These are phyloP conservation scores for Microctonus hyperodae DNA, from an alignment of 2,888 invertebrate species.

Conservation along the genomic window DNA sequence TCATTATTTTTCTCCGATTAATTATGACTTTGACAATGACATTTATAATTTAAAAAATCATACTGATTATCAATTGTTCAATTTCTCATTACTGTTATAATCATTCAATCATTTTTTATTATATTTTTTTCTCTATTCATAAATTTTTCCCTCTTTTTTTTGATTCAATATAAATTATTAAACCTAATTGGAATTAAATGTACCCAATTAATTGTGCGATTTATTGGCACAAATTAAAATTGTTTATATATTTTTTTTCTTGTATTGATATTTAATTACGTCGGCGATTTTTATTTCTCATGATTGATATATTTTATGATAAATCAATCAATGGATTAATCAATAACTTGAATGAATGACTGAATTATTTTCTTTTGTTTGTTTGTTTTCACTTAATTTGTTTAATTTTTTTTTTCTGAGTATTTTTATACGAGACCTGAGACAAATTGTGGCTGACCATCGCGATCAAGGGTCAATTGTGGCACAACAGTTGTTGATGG, in stretches of 20 bases:
- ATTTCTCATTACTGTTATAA: too few species aligned
- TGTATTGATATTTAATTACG: too few species aligned
- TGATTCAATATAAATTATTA: not conserved
- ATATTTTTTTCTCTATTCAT: not conserved
- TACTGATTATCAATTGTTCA: too few species aligned
- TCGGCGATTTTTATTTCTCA: too few species aligned
- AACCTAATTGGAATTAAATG: not conserved
- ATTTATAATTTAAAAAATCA: not conserved
- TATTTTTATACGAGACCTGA: conserved; percentile 67
- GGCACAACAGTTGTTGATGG: conserved; percentile 58
- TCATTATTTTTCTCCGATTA: conserved; percentile 11
- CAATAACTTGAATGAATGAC: not conserved
- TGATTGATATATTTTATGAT: conserved; percentile 14
- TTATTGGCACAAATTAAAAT: not conserved
- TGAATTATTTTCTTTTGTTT: not conserved
- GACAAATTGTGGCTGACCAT: conserved; percentile 70
- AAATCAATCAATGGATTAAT: not conserved
- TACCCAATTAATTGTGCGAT: not conserved
- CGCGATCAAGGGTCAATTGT: conserved; percentile 66
- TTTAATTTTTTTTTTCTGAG: not conserved
- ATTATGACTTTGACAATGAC: not conserved
- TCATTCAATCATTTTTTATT: not conserved
- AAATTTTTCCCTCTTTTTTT: not conserved
- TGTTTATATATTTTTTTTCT: not conserved
- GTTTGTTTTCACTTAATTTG: not conserved